A percentile compares a stretch with the other conserved stretches of the same genome.
phyloP scores from a whole-genome alignment of 1,140 invertebrate species.

The Danaus melanippus region DNA sequence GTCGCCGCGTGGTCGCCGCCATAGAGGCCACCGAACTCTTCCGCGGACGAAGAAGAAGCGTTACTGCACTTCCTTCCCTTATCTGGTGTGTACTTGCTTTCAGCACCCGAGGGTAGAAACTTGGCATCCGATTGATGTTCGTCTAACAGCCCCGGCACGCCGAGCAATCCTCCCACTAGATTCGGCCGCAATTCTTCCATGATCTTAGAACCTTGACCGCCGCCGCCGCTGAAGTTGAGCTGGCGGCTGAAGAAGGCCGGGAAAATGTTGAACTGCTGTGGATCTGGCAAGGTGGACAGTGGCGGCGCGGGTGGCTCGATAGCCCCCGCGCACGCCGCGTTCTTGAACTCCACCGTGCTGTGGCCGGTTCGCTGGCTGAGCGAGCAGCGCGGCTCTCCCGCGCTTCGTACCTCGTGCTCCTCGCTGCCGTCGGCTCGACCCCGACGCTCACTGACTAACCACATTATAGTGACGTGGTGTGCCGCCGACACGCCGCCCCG shows the following conservation, averaged over 20 bases:
- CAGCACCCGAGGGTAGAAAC: slow-evolving; percentile 63
- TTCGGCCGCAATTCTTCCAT: slow-evolving; percentile 90
- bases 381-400: slow-evolving; percentile 56
- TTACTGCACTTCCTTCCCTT: slow-evolving; percentile 82
- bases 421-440: slow-evolving; percentile 60
- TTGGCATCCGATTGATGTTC: slow-evolving; percentile 79
- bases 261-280: slow-evolving; percentile 91
- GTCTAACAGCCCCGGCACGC: slow-evolving; percentile 81
- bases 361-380: slow-evolving; percentile 58
- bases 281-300: slow-evolving; percentile 72
- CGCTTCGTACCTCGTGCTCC: slow-evolving; percentile 45
- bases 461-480: slow-evolving; percentile 65
- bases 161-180: slow-evolving; percentile 82
- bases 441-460: slow-evolving; percentile 68
- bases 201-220: slow-evolving; percentile 80
- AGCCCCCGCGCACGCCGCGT: slow-evolving; percentile 70
- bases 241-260: slow-evolving; percentile 90
- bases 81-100: slow-evolving; percentile 72
- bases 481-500: slow-evolving; percentile 51
- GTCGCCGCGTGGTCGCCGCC: slow-evolving; percentile 73
- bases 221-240: slow-evolving; percentile 82
- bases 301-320: slow-evolving; percentile 75
- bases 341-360: slow-evolving; percentile 73
- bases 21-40: slow-evolving; percentile 85
- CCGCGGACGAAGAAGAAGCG: slow-evolving; percentile 82